phyloP scores from a whole-genome alignment of 2,113 vertebrate genomes.

The Suncus etruscus region DNA sequence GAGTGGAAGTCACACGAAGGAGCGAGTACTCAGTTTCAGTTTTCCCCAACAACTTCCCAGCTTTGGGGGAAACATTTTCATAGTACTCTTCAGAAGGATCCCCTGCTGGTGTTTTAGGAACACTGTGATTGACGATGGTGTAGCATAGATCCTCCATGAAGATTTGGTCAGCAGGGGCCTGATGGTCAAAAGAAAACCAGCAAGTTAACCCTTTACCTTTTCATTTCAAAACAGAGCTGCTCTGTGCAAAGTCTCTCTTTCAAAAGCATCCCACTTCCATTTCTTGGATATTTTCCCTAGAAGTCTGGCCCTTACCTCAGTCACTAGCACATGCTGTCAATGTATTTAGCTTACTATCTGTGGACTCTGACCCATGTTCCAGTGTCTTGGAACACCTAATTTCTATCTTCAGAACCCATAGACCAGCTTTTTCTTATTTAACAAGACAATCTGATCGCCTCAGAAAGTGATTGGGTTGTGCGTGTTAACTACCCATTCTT shows the following conservation, averaged over 20 bases:
- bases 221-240: background rate
- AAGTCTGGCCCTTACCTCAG: background rate
- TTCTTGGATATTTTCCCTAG: background rate
- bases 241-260: background rate
- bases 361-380: background rate
- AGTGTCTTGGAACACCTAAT: background rate
- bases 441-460: background rate
- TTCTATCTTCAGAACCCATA: background rate
- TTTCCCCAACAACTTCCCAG: background rate
- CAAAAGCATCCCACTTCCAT: background rate
- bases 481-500: conserved; percentile 2
- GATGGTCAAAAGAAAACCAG: conserved; percentile 58
- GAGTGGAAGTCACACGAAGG: conserved; percentile 37
- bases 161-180: conserved; percentile 30
- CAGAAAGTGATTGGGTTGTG: background rate
- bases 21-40: conserved; percentile 75
- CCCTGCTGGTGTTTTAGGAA: accelerated
- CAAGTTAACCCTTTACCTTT: background rate
- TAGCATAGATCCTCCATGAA: conserved; percentile 77
- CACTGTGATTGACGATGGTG: conserved; percentile 32
- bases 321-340: background rate
- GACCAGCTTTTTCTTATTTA: background rate
- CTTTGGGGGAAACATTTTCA: conserved; percentile 50
- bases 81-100: conserved; percentile 50
- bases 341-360: background rate